Conservation (phyloP, 2,888 invertebrate genomes). For the Melolontha melolontha region DNA sequence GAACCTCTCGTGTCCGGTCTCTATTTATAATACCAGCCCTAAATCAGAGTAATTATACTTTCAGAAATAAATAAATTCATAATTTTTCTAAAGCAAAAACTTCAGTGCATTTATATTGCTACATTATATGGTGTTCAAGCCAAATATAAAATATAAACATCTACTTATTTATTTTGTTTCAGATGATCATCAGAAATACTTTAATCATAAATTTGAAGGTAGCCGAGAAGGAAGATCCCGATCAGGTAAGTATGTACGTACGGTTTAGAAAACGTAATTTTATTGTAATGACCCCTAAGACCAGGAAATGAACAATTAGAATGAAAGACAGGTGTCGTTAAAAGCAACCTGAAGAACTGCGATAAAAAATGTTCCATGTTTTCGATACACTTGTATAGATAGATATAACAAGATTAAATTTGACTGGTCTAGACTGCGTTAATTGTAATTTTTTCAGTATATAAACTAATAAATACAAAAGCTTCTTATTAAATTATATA, state of each 20-base stretch:
- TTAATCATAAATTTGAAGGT: conserved; percentile 20
- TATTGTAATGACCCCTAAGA: conserved; percentile 50
- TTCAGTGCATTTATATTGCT: too few relatives aligned
- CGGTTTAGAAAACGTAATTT: conserved; percentile 49
- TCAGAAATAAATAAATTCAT: too few relatives aligned
- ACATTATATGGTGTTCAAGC: too few relatives aligned
- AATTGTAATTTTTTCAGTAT: background rate
- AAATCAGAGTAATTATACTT: too few relatives aligned
- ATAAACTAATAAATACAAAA: conserved; percentile 15
- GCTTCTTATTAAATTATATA: conserved; percentile 21
- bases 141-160: too few relatives aligned
- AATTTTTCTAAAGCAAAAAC: too few relatives aligned
- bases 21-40: too few relatives aligned
- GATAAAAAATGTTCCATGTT: background rate
- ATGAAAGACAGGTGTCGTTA: conserved; percentile 51
- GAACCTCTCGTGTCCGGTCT: too few relatives aligned
- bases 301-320: conserved; percentile 54
- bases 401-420: conserved; percentile 5
- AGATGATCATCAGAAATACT: background rate
- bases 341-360: conserved; percentile 30
- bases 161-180: background rate
- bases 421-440: background rate
- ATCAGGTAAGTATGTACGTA: conserved; percentile 39
- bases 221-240: conserved; percentile 26
- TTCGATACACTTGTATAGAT: background rate